Evolutionary conservation across 1,140 invertebrate genomes (phyloP).

Genomic region (Teleopsis dalmanni): DNA sequence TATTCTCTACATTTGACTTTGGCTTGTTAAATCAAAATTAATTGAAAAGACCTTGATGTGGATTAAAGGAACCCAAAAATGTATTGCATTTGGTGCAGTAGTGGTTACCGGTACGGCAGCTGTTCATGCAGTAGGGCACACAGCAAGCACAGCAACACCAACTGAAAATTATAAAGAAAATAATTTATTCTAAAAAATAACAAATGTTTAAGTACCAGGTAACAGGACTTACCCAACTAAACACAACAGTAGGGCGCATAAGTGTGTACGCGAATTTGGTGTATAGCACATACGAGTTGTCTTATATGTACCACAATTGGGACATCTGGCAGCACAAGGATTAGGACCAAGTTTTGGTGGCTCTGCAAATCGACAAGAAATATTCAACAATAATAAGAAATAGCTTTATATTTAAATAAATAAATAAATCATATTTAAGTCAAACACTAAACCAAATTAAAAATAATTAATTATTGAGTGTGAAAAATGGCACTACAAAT

Average conservation of each 20-base stretch:
- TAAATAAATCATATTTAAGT: too few species aligned
- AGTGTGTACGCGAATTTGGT: constrained; percentile 52
- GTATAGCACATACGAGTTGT: constrained; percentile 48
- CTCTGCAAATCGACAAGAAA: too few species aligned
- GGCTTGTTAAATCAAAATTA: too few species aligned
- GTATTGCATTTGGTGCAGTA: constrained; percentile 58
- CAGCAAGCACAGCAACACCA: constrained; percentile 53
- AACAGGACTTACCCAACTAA: constrained; percentile 46
- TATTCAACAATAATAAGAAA: too few species aligned
- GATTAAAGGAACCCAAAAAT: constrained; percentile 53
- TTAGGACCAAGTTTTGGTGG: constrained; percentile 45
- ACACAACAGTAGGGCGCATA: constrained; percentile 54
- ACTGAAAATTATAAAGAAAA: constrained; percentile 24
- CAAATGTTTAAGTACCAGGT: neutral
- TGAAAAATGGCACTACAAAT: too few species aligned
- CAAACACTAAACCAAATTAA: too few species aligned
- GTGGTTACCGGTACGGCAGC: constrained; percentile 56
- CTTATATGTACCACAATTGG: constrained; percentile 49
- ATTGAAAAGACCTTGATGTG: constrained; percentile 7
- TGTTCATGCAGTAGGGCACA: constrained; percentile 59
- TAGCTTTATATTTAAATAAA: too few species aligned
- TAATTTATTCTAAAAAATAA: neutral
- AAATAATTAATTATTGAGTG: too few species aligned
- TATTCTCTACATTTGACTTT: too few species aligned
- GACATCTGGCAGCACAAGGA: constrained; percentile 47